A percentile compares a stretch with the other conserved stretches of the same genome.
phyloP scores from a whole-genome alignment of 2,113 vertebrate genomes.

The Phoenicopterus ruber region DNA sequence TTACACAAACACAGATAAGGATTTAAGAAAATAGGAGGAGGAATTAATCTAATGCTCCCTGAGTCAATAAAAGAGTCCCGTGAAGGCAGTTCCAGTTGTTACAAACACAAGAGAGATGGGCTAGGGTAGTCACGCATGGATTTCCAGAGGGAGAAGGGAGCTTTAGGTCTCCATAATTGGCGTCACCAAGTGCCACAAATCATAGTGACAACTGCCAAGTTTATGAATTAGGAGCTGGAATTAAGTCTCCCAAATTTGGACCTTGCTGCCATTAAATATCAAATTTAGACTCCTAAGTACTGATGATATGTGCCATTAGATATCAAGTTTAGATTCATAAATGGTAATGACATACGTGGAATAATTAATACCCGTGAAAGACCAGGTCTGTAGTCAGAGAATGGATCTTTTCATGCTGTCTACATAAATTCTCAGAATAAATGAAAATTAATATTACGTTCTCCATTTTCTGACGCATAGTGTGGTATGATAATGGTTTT shows the following conservation, averaged over 20 bases:
- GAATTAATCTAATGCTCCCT: conserved; percentile 44
- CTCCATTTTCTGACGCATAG: neutral
- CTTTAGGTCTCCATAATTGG: neutral
- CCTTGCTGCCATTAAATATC: neutral
- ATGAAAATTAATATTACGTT: neutral
- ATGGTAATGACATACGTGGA: neutral
- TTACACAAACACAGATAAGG: conserved; percentile 30
- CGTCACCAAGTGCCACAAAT: conserved; percentile 36
- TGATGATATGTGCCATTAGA: neutral
- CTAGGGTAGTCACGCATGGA: neutral
- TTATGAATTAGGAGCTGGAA: conserved; percentile 23
- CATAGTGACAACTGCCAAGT: conserved; percentile 24
- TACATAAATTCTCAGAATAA: neutral
- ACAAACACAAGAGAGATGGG: neutral
- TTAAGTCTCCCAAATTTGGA: neutral
- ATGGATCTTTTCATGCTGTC: neutral
- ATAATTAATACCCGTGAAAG: neutral
- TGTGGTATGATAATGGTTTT: neutral
- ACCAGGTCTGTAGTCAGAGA: neutral
- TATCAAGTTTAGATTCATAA: neutral
- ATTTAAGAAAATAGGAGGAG: conserved; percentile 41
- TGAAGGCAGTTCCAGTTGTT: neutral
- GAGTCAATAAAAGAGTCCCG: conserved; percentile 13
- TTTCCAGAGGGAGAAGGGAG: conserved; percentile 4
- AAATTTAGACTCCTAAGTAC: neutral